Evolutionary conservation across 2,797 vertebrate species (phyloP).

Genomic region (Lagorchestes hirsutus): DNA sequence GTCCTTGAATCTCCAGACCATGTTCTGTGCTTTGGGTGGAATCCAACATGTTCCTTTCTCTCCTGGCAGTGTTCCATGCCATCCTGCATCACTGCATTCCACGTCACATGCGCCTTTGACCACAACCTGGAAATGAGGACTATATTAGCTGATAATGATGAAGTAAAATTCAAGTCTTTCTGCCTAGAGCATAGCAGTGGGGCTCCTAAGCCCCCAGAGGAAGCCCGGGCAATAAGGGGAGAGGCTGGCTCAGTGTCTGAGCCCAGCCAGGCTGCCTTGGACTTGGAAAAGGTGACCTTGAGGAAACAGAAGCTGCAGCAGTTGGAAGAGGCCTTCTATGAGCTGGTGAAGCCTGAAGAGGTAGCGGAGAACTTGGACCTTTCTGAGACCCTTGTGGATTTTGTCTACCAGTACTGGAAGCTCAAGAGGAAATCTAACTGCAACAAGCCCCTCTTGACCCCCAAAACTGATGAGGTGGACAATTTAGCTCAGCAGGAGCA

Average conservation of each 20-base stretch:
- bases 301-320: constrained; percentile 97
- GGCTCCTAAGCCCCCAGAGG: constrained; percentile 82
- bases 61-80: constrained; percentile 94
- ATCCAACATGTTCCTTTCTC: constrained; percentile 24
- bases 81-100: constrained; percentile 96
- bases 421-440: constrained; percentile 95
- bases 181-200: constrained; percentile 95
- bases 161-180: constrained; percentile 98
- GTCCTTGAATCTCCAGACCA: neutral
- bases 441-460: constrained; percentile 93
- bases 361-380: constrained; percentile 93
- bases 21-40: neutral
- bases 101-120: constrained; percentile 98
- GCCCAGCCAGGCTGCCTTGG: constrained; percentile 87
- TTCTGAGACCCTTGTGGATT: constrained; percentile 91
- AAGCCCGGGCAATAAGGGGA: constrained; percentile 67
- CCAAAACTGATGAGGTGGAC: constrained; percentile 97
- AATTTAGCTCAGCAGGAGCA: constrained; percentile 98
- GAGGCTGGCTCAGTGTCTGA: constrained; percentile 80
- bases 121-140: constrained; percentile 96
- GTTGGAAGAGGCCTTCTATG: constrained; percentile 96
- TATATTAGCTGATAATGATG: constrained; percentile 96
- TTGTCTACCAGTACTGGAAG: constrained; percentile 99
- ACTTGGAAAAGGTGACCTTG: constrained; percentile 94
- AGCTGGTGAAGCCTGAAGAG: constrained; percentile 93